Evolutionary conservation across 2,797 vertebrate genomes (phyloP).

Genomic region (Myripristis murdjan): DNA sequence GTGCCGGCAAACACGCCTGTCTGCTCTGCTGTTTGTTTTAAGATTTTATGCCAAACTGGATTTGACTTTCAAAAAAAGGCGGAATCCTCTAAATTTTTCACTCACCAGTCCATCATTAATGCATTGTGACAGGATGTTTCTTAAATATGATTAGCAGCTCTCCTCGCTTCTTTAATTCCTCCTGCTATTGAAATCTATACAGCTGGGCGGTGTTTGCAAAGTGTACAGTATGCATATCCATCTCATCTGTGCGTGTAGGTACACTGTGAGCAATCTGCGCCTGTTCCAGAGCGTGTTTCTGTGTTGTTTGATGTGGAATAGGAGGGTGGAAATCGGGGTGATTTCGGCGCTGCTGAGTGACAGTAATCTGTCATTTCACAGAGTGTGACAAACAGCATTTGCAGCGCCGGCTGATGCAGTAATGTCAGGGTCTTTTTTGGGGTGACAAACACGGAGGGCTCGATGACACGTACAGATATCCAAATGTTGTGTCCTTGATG

Average conservation of each 20-base stretch:
- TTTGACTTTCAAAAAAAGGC: slow-evolving; percentile 58
- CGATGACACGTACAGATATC: background rate
- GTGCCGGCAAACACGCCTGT: slow-evolving; percentile 21
- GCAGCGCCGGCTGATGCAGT: no score
- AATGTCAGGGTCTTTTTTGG: background rate
- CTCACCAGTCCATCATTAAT: slow-evolving; percentile 50
- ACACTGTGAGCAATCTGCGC: background rate
- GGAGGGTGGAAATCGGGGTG: background rate
- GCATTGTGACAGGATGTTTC: slow-evolving; percentile 37
- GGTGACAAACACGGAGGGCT: background rate
- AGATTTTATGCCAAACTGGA: slow-evolving; percentile 43
- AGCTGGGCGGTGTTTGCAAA: no score
- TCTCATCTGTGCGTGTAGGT: background rate
- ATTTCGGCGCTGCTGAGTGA: slow-evolving; percentile 26
- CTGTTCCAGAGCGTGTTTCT: background rate
- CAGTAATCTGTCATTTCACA: slow-evolving; percentile 38
- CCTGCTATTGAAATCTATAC: background rate
- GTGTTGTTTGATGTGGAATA: background rate
- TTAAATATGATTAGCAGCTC: background rate
- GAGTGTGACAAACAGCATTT: slow-evolving; percentile 18
- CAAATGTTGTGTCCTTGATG: background rate
- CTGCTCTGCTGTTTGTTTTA: slow-evolving; percentile 43
- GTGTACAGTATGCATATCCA: no score
- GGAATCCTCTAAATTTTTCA: slow-evolving; percentile 44
- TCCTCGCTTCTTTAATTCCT: slow-evolving; percentile 20